phyloP scores from a whole-genome alignment of 2,888 invertebrate species.

The Cerceris ruficornis region DNA sequence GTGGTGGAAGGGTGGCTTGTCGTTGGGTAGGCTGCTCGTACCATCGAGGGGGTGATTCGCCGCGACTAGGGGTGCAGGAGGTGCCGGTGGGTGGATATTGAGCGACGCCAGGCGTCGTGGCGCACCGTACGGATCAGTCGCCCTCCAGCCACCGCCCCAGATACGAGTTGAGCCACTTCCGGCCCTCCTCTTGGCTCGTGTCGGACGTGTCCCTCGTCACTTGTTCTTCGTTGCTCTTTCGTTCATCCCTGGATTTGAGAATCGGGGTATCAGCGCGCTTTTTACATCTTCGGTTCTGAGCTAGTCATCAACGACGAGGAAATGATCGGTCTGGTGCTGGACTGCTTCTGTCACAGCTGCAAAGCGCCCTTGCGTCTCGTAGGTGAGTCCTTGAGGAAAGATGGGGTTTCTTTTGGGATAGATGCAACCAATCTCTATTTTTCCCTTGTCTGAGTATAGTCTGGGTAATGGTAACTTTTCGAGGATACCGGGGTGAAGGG shows the following conservation, averaged over 20 bases:
- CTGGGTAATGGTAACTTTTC: background rate
- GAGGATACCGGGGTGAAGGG: background rate
- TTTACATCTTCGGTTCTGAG: conserved; percentile 10
- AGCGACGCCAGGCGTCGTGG: conserved; percentile 85
- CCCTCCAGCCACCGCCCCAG: conserved; percentile 86
- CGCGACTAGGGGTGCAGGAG: conserved; percentile 48
- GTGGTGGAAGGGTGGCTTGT: conserved; percentile 61
- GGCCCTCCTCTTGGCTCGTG: conserved; percentile 72
- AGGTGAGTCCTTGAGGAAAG: conserved; percentile 73
- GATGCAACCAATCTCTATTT: conserved; percentile 42
- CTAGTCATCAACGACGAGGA: background rate
- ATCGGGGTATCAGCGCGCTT: conserved; percentile 1
- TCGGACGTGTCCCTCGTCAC: conserved; percentile 76
- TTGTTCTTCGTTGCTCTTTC: conserved; percentile 54
- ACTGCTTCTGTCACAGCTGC: conserved; percentile 97
- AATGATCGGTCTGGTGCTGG: conserved; percentile 93
- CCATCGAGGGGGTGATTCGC: conserved; percentile 31
- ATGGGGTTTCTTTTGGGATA: background rate
- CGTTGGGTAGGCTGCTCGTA: conserved; percentile 60
- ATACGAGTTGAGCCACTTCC: conserved; percentile 81
- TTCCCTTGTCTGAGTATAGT: no score
- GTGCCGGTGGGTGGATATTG: conserved; percentile 82
- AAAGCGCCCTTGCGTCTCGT: conserved; percentile 87
- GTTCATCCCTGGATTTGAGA: background rate
- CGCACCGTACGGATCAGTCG: conserved; percentile 83